phyloP scores from a whole-genome alignment of 2,888 invertebrate genomes.

The Masnerella sp. region DNA sequence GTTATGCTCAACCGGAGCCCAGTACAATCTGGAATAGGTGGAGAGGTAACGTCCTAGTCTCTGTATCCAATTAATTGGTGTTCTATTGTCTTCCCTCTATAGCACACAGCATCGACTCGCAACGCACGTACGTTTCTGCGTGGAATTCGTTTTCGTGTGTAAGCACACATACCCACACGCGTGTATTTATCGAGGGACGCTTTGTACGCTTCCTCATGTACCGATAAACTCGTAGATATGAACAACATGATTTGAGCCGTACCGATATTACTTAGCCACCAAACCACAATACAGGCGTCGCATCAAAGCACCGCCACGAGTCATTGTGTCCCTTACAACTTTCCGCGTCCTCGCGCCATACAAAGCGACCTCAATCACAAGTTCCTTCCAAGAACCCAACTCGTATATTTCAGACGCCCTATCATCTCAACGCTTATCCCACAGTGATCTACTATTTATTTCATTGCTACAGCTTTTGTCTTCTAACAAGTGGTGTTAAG shows the following conservation, averaged over 20 bases:
- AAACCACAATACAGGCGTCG: conserved; percentile 61
- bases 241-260: conserved; percentile 60
- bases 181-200: conserved; percentile 48
- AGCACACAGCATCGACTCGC: conserved; percentile 28
- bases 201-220: conserved; percentile 49
- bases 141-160: conserved; percentile 48
- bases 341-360: conserved; percentile 13
- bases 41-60: conserved; percentile 62
- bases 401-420: conserved; percentile 19
- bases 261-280: conserved; percentile 68
- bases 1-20: conserved; percentile 46
- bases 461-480: no score
- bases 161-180: conserved; percentile 18
- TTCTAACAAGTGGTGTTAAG: no score
- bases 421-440: conserved; percentile 10
- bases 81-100: conserved; percentile 61
- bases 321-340: conserved; percentile 63
- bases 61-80: conserved; percentile 66
- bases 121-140: conserved; percentile 56
- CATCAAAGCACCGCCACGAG: conserved; percentile 58
- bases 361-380: conserved; percentile 48
- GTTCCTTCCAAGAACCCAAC: conserved; percentile 29
- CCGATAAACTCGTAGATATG: conserved; percentile 56
- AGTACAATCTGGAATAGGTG: conserved; percentile 60
- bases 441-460: conserved; percentile 4